A percentile compares a stretch with the other conserved stretches of the same genome.
Evolutionary conservation across 1,140 invertebrate species (phyloP).

Genomic region (Drosophila pallidifrons): DNA sequence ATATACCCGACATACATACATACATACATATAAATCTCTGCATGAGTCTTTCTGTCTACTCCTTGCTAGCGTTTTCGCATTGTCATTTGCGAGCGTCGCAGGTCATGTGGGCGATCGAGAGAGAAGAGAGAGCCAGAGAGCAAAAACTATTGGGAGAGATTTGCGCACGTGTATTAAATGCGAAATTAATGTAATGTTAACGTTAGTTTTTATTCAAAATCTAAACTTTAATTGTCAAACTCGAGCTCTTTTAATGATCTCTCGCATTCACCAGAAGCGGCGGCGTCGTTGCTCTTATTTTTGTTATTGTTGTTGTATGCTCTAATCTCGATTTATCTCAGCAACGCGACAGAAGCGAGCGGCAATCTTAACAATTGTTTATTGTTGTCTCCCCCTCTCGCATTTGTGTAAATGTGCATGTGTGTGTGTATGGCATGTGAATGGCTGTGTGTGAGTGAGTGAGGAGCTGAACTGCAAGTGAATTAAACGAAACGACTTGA

Average conservation of each 20-base stretch:
- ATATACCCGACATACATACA: constrained; percentile 4
- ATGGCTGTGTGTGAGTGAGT: constrained; percentile 36
- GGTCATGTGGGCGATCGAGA: constrained; percentile 61
- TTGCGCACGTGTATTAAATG: constrained; percentile 28
- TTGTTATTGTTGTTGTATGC: constrained; percentile 30
- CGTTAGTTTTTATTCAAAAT: constrained; percentile 12
- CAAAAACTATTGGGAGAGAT: constrained; percentile 2
- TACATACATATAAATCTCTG: constrained; percentile 15
- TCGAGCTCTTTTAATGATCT: constrained; percentile 20
- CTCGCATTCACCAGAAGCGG: constrained; percentile 34
- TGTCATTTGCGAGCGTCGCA: constrained; percentile 68
- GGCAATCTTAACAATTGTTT: constrained; percentile 74
- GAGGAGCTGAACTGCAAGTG: constrained; percentile 60
- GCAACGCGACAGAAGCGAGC: constrained; percentile 23
- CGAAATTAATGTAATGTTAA: constrained; percentile 27
- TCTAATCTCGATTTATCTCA: constrained; percentile 57
- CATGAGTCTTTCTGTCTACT: constrained; percentile 36
- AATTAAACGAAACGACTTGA: constrained; percentile 81
- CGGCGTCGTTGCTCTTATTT: constrained; percentile 2
- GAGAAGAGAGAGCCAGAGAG: constrained; percentile 20
- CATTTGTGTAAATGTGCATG: constrained; percentile 42
- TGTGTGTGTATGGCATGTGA: constrained; percentile 7
- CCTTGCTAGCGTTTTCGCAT: constrained; percentile 59
- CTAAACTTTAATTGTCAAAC: constrained; percentile 23
- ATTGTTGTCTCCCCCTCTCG: constrained; percentile 51